These are phyloP conservation scores for Amazona guildingii DNA, from an alignment of 2,113 vertebrate genomes.

Conservation along the genomic window DNA sequence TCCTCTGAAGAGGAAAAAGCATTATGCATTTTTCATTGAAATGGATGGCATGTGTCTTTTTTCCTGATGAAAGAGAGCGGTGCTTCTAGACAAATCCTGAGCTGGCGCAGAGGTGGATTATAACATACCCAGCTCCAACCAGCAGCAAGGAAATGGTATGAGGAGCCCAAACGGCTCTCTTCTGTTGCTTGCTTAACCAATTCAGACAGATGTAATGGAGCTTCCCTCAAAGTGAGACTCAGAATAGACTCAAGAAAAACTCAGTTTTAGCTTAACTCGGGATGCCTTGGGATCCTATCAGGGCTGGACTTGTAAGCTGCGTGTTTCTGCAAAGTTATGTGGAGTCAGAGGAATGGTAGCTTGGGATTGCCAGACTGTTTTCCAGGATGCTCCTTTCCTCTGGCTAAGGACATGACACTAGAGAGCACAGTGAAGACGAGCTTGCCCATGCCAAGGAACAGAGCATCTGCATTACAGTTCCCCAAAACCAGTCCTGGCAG, in stretches of 20 bases:
- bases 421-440: background rate
- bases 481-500: background rate
- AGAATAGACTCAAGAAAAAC: background rate
- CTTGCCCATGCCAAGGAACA: background rate
- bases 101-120: background rate
- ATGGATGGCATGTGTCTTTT: background rate
- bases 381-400: background rate
- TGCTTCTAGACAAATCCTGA: background rate
- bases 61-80: background rate
- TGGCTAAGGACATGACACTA: background rate
- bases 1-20: background rate
- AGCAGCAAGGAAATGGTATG: background rate
- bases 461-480: background rate
- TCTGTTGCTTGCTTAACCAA: background rate
- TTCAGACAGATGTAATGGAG: background rate
- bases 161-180: background rate
- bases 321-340: accelerated
- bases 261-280: background rate
- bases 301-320: background rate
- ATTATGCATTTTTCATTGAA: background rate
- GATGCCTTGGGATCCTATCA: background rate
- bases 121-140: background rate
- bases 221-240: background rate
- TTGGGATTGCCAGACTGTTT: background rate
- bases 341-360: background rate